Evolutionary conservation across 2,113 vertebrate genomes (phyloP), one percentile per base, ranked within the genome.

Genomic region (Lophura nycthemera): DNA sequence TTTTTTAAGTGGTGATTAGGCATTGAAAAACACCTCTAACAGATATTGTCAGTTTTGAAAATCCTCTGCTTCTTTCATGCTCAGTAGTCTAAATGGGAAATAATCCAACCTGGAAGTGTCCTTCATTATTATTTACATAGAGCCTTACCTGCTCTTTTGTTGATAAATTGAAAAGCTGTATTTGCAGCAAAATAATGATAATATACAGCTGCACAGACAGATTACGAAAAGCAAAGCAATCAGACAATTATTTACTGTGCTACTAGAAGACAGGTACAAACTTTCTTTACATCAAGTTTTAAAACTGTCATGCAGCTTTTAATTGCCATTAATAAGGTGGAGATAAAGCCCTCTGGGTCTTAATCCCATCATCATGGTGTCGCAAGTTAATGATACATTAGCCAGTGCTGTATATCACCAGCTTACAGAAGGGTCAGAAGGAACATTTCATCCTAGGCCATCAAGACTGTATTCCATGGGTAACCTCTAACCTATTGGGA

Each of bases 261-360:
- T 78, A 8, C 71, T 86, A 3, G 70, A 92, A 96, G 81, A 83
- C 45, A 91, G 80, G 70, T 92, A 79, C 89, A 83, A 97, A 93
- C 94, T 96, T 89, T 87, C 96, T 93, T 97, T 90, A 90, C 80
- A 92, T 93, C 95, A 96, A 97, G 90, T 96, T 93, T 92, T 88
- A 85, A 91, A 96, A 95, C 87, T 89, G 93, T 89, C 95, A 92
- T 3, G 2, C 85, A 92, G 92, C 88, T 97, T 96, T 96, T 97
- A 97, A 97, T 97, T 97, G 94, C 96, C 85, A 91, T 96, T 97
- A 96, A 96, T 95, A 97, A 96, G 84, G 93, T 94, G 93, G 90
- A 95, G 87, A 95, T 95, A 94, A 96, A 97, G 90, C 90, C 73
- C 90, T 96, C 91, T 90, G 47, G 96, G 96, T 94, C 95, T 95